phyloP scores from a whole-genome alignment of 2,888 invertebrate genomes.

The Anticlea derivata region DNA sequence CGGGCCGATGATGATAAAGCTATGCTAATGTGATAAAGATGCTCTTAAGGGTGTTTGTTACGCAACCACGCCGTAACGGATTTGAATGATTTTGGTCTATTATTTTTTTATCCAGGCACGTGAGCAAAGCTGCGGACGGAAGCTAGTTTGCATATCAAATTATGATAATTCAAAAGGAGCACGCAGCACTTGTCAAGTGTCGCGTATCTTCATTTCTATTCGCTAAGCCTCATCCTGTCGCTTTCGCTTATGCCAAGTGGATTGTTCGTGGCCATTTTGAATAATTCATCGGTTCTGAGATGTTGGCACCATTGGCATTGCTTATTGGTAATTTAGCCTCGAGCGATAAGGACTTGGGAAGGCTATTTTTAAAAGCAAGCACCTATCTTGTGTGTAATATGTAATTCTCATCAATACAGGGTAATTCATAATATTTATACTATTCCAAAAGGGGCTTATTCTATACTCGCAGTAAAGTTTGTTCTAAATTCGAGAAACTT shows the following conservation, averaged over 20 bases:
- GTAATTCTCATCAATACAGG: too few species aligned
- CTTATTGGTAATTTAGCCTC: constrained; percentile 14
- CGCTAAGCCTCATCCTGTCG: constrained; percentile 31
- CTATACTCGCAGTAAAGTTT: too few species aligned
- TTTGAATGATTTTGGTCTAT: too few species aligned
- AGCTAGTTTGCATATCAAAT: neutral
- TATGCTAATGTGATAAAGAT: too few species aligned
- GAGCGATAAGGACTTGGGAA: constrained; percentile 3
- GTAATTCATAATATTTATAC: too few species aligned
- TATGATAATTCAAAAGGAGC: constrained; percentile 12
- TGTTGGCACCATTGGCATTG: constrained; percentile 23
- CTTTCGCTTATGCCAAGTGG: constrained; percentile 33
- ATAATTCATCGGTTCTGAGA: constrained; percentile 34
- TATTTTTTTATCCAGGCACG: neutral
- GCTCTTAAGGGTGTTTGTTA: too few species aligned
- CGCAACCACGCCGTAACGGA: too few species aligned
- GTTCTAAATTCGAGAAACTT: too few species aligned
- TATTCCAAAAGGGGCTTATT: too few species aligned
- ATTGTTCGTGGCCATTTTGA: constrained; percentile 29
- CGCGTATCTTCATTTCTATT: constrained; percentile 32
- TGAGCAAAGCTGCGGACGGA: neutral
- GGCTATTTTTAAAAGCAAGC: neutral
- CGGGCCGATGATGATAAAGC: too few species aligned
- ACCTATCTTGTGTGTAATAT: neutral
- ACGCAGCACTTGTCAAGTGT: neutral